These are phyloP conservation scores for Pampusana beccarii DNA, from an alignment of 2,113 vertebrate genomes.

Conservation along the genomic window DNA sequence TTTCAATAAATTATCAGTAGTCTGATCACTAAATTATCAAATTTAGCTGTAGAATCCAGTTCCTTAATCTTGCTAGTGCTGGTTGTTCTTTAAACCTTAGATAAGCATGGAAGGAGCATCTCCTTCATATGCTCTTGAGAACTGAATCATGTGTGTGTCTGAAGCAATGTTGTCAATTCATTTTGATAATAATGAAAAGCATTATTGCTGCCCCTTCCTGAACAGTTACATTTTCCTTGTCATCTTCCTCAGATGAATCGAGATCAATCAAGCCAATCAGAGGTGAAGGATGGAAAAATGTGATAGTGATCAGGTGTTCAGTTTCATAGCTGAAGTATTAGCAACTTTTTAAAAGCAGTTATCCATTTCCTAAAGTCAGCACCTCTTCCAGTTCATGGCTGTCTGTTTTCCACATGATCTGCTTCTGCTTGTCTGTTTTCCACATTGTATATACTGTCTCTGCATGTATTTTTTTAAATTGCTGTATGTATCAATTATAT, in stretches of 20 bases:
- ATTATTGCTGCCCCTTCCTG: neutral
- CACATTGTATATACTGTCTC: accelerated
- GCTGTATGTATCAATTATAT: neutral
- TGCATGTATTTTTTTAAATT: neutral
- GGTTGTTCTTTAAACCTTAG: neutral
- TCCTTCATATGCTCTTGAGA: neutral
- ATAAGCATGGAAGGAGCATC: neutral
- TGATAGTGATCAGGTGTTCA: neutral
- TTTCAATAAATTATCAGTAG: neutral
- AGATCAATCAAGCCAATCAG: neutral
- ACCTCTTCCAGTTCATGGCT: neutral
- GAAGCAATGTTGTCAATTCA: neutral
- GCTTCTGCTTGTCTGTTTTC: neutral
- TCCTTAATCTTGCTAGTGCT: neutral
- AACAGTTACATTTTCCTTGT: neutral
- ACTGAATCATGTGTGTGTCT: neutral
- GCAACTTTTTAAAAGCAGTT: neutral
- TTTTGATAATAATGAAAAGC: neutral
- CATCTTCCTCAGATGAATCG: neutral
- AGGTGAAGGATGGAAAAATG: neutral
- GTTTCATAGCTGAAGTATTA: neutral
- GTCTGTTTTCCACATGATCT: neutral
- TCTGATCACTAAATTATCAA: neutral
- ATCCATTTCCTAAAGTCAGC: neutral
- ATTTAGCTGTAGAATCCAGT: neutral